Conservation (phyloP, 2,113 vertebrate species). For the Balaeniceps rex region DNA sequence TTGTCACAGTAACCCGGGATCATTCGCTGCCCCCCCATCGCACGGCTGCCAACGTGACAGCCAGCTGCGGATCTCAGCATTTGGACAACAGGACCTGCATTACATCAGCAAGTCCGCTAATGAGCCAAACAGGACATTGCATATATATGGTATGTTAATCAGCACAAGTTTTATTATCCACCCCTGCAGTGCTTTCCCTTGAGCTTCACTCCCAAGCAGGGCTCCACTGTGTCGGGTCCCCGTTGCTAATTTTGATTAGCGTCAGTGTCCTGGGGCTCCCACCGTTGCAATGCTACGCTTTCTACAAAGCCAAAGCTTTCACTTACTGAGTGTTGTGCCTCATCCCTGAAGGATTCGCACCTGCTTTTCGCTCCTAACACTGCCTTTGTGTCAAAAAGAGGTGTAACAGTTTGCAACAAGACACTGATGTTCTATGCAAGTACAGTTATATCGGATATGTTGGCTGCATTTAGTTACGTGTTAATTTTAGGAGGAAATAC, state of each 20-base stretch:
- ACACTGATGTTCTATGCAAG: background rate
- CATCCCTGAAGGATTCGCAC: background rate
- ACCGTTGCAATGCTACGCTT: fast-evolving
- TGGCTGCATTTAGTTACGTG: background rate
- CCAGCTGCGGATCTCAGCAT: background rate
- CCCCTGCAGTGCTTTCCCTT: background rate
- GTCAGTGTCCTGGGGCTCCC: background rate
- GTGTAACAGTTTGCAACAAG: background rate
- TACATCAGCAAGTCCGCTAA: background rate
- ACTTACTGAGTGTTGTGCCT: background rate
- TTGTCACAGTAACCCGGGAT: background rate
- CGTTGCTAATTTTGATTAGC: background rate
- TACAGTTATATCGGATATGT: background rate
- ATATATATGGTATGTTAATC: background rate
- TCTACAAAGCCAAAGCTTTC: background rate
- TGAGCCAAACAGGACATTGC: background rate
- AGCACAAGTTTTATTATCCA: background rate
- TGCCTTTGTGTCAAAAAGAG: background rate
- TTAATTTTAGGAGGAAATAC: background rate
- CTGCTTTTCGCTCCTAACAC: background rate
- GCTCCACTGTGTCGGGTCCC: fast-evolving
- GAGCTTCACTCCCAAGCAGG: background rate
- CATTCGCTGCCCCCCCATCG: background rate
- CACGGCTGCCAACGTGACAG: fast-evolving
- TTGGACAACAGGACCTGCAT: background rate